Evolutionary conservation across 2,113 vertebrate species (phyloP), one percentile per base, ranked within the genome.

Genomic region (Aleadryas rufinucha): DNA sequence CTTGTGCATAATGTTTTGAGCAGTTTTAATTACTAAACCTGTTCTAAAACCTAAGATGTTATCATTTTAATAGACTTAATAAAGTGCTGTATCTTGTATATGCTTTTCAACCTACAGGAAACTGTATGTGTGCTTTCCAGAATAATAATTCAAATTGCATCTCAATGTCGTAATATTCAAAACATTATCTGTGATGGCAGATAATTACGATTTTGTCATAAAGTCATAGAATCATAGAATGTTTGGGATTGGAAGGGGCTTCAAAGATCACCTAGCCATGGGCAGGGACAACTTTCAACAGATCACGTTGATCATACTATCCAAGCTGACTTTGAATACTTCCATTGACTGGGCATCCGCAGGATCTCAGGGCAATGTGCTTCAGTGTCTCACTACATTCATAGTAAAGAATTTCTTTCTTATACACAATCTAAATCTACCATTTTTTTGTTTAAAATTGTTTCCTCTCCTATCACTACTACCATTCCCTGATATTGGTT

Each of bases 31-130:
- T 94, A 65, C 39, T 76, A 31, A 41, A 89, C 33, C 53, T 35
- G n/a, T 84, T 89, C 49, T 82, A 72, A 71, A 82, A 27, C 30
- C 26, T n/a, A 63, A 91, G 52, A 86, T 90, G 19, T 54, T 93
- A 91, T 92, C 56, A 68, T 72, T 87, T 87, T 91, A 91, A 93
- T 89, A 61, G 61, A 20, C n/a, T 95, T 91, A 91, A 82, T 70
- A 74, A 84, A 75, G 23, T 42, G 23, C 30, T 84, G 14, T 31
- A 41, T 54, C 33, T 50, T 53, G 16, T 18, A 39, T 47, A 45
- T 44, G 47, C 19, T 78, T 74, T 86, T 53, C 42, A 84, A 5
- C n/a, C 49, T 52, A 23, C 2, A 4, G 59, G 41, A 79, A 81
- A 60, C 9, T 22, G 6, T 5, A 6, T 65, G 8, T 61, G 26